A percentile compares a stretch with the other conserved stretches of the same genome.
These are phyloP conservation scores for Chaenogobius annularis DNA, from an alignment of 2,113 vertebrate species.

Conservation along the genomic window DNA sequence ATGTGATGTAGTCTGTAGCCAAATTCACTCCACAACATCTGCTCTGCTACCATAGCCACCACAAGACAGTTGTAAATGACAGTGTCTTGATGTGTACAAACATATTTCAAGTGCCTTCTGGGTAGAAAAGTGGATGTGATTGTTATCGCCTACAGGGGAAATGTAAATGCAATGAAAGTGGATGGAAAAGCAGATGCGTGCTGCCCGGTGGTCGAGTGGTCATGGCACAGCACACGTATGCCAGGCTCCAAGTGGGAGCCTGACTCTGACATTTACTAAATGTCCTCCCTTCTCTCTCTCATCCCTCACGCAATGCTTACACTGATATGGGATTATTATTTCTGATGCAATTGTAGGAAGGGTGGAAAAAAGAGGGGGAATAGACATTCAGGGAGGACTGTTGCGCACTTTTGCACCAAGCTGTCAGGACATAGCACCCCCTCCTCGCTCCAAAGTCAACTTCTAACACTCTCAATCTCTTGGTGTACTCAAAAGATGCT, in stretches of 20 bases:
- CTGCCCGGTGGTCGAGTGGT: too few relatives aligned
- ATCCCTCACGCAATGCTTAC: neutral
- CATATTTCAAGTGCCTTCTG: neutral
- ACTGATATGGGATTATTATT: constrained; percentile 8
- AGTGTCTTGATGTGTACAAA: neutral
- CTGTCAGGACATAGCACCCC: constrained; percentile 4
- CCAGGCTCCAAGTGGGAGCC: too few relatives aligned
- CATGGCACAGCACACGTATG: too few relatives aligned
- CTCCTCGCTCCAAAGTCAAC: constrained; percentile 11
- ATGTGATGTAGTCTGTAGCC: too few relatives aligned
- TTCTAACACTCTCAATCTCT: neutral
- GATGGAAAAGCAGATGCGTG: constrained; percentile 6
- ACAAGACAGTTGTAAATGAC: too few relatives aligned
- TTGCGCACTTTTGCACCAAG: neutral
- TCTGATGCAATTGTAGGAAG: constrained; percentile 11
- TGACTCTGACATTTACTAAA: too few relatives aligned
- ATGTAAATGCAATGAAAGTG: neutral
- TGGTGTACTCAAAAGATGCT: constrained; percentile 6
- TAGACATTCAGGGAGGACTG: neutral
- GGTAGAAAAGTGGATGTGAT: neutral
- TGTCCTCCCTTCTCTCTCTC: too few relatives aligned
- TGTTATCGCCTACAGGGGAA: neutral
- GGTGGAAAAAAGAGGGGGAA: neutral
- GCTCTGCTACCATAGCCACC: too few relatives aligned
- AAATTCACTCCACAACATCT: too few relatives aligned